These are phyloP conservation scores for Ophion ventricosus DNA, from an alignment of 2,888 invertebrate species.

Conservation along the genomic window DNA sequence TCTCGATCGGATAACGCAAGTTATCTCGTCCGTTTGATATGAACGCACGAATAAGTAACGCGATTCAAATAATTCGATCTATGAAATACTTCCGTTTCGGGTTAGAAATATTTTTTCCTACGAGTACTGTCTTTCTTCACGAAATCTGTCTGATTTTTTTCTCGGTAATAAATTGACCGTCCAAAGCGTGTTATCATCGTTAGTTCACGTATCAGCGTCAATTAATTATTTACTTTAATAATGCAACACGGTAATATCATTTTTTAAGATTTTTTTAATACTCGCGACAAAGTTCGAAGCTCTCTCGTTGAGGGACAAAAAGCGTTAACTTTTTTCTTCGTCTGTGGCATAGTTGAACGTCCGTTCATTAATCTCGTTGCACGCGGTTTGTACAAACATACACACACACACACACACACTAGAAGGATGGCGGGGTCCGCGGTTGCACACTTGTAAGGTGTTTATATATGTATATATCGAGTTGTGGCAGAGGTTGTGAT, in stretches of 20 bases:
- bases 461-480: constrained; percentile 61
- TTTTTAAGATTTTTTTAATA: constrained; percentile 25
- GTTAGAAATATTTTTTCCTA: neutral
- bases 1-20: too few relatives aligned
- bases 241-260: constrained; percentile 37
- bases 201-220: constrained; percentile 8
- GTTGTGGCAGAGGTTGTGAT: constrained; percentile 54
- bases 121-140: neutral
- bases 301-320: constrained; percentile 47
- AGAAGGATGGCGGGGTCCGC: neutral
- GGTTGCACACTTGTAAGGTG: constrained; percentile 19
- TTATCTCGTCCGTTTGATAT: too few relatives aligned
- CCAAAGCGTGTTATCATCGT: constrained; percentile 5
- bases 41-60: too few relatives aligned
- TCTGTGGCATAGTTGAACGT: constrained; percentile 58
- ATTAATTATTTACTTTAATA: constrained; percentile 42
- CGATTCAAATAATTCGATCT: too few relatives aligned
- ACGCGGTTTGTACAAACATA: constrained; percentile 13
- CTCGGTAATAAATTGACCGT: constrained; percentile 21
- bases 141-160: neutral
- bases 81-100: too few relatives aligned
- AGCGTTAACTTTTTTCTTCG: constrained; percentile 55
- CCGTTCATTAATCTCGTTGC: constrained; percentile 69
- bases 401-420: constrained; percentile 11
- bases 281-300: constrained; percentile 42